Percentiles rank a stretch among this genome's conserved stretches.
Conservation (phyloP, 2,888 invertebrate species). For the Scrobipalpa costella region DNA sequence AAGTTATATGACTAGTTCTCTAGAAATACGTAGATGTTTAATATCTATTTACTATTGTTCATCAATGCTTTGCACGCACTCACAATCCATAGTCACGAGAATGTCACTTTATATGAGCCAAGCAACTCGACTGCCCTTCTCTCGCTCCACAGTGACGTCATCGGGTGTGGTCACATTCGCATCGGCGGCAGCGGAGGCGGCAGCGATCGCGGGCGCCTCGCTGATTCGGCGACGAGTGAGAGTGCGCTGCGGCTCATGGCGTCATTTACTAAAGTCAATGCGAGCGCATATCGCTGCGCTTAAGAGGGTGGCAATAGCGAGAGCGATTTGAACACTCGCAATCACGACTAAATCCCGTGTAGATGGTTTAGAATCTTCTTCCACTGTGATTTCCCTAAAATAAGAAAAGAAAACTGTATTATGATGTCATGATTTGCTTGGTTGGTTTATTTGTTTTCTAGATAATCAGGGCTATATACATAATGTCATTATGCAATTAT, state of each 20-base stretch:
- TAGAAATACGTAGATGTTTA: background rate
- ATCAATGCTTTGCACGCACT: constrained; percentile 18
- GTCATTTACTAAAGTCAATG: constrained; percentile 78
- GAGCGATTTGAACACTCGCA: constrained; percentile 73
- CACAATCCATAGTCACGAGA: constrained; percentile 11
- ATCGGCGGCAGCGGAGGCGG: constrained; percentile 49
- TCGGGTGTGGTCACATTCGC: constrained; percentile 52
- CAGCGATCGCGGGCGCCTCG: constrained; percentile 50
- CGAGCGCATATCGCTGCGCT: constrained; percentile 78
- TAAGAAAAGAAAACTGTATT: constrained; percentile 28
- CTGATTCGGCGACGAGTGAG: constrained; percentile 65
- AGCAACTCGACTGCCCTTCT: constrained; percentile 79
- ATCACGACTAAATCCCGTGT: constrained; percentile 73
- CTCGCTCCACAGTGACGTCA: constrained; percentile 55
- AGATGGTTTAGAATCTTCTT: constrained; percentile 65
- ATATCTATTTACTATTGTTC: background rate
- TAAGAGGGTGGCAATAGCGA: constrained; percentile 74
- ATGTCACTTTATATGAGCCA: constrained; percentile 77
- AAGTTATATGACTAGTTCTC: background rate
- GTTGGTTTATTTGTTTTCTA: too few species aligned
- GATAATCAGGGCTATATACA: too few species aligned
- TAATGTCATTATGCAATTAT: too few species aligned
- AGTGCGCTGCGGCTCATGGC: constrained; percentile 62
- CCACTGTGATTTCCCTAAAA: constrained; percentile 65
- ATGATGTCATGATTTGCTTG: too few species aligned